Conservation (phyloP, 2,888 invertebrate genomes). For the Epinotia bilunana region DNA sequence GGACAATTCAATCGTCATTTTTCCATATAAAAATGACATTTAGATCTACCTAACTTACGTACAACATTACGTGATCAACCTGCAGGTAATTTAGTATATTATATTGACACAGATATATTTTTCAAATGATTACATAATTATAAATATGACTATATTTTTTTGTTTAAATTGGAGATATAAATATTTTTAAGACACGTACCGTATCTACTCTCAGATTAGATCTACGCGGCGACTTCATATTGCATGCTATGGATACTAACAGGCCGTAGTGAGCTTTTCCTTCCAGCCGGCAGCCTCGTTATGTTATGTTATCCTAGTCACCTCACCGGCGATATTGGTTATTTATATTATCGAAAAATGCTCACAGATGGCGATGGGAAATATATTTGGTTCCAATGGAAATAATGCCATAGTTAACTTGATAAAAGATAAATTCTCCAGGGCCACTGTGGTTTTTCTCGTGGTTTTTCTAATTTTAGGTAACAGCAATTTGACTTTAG, state of each 20-base stretch:
- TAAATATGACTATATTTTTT: no score
- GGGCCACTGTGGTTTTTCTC: neutral
- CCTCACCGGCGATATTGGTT: neutral
- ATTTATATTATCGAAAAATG: neutral
- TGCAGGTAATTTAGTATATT: no score
- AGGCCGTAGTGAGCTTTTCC: neutral
- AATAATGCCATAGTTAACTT: neutral
- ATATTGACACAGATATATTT: no score
- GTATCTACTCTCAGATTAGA: neutral
- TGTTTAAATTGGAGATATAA: neutral
- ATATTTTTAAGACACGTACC: neutral
- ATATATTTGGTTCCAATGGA: neutral
- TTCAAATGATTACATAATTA: no score
- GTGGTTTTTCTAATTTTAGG: conserved; percentile 28
- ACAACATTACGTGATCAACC: no score
- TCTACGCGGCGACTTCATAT: neutral
- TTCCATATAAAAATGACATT: no score
- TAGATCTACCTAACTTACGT: no score
- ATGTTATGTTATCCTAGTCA: conserved; percentile 6
- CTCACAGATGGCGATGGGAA: neutral
- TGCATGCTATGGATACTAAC: conserved; percentile 6
- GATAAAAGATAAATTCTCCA: no score
- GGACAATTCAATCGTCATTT: no score
- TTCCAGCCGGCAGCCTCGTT: neutral
- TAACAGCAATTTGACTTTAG: neutral